These are phyloP conservation scores for Vollenhovia emeryi DNA, from an alignment of 1,140 invertebrate species.

Conservation along the genomic window DNA sequence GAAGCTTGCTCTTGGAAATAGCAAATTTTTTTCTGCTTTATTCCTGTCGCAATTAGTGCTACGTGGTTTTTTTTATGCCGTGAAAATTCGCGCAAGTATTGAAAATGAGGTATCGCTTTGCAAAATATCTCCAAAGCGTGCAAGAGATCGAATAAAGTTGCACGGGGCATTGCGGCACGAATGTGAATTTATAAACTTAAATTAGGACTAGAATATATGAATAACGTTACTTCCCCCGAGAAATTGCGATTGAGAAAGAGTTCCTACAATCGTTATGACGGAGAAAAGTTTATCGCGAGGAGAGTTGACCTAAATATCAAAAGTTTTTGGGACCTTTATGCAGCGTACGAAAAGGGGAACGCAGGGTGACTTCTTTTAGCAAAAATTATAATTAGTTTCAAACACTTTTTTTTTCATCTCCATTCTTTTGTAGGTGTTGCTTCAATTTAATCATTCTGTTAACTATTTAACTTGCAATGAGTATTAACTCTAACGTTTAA, in stretches of 20 bases:
- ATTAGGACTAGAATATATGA: slow-evolving; percentile 62
- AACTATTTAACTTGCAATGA: not conserved
- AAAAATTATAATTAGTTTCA: not conserved
- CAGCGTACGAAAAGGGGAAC: not conserved
- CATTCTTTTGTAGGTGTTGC: not conserved
- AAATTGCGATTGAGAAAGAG: not conserved
- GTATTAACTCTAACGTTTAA: not conserved
- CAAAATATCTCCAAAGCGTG: not conserved
- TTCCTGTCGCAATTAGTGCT: not conserved
- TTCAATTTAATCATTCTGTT: not conserved
- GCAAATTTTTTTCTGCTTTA: slow-evolving; percentile 53
- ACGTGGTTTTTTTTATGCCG: not conserved
- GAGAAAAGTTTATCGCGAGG: not conserved
- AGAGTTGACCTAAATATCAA: slow-evolving; percentile 11
- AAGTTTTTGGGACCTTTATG: slow-evolving; percentile 5
- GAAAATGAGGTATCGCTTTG: not conserved
- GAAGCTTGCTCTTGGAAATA: not conserved
- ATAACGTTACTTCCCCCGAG: slow-evolving; percentile 22
- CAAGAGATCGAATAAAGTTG: not conserved
- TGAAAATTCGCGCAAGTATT: not conserved
- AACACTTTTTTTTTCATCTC: slow-evolving; percentile 11
- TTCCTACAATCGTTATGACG: not conserved
- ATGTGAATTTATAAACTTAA: slow-evolving; percentile 37
- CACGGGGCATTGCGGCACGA: not conserved
- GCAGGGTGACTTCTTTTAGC: not conserved